Conservation (phyloP, 2,113 vertebrate species). For the Cebus imitator region DNA sequence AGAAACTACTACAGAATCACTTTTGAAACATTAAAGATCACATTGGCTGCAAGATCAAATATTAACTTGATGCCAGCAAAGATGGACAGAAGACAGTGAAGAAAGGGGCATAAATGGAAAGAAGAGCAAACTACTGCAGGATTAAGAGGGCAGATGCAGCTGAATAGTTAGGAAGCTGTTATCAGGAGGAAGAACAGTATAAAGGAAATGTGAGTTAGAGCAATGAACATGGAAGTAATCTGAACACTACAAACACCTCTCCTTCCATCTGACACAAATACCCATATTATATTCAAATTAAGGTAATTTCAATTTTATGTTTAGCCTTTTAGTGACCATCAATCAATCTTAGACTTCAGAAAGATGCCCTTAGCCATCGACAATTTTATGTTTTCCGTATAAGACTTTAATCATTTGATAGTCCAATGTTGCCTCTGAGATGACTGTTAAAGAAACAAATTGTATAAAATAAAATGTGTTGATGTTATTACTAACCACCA, state of each 20-base stretch:
- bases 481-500: neutral
- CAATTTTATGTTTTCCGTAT: neutral
- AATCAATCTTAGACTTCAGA: neutral
- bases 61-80: neutral
- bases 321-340: neutral
- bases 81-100: neutral
- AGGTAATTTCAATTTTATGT: neutral
- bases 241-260: neutral
- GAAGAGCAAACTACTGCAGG: neutral
- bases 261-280: neutral
- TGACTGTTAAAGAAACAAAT: neutral
- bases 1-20: neutral
- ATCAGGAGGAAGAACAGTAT: neutral
- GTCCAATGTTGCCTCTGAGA: neutral
- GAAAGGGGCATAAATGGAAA: neutral
- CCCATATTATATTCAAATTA: neutral
- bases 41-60: neutral
- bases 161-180: neutral
- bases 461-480: neutral
- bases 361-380: neutral
- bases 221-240: neutral
- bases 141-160: neutral
- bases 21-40: neutral
- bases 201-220: neutral
- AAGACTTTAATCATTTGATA: neutral